Evolutionary conservation across 2,797 vertebrate genomes (phyloP), one percentile per base, ranked within the genome.

Genomic region (Podarcis siculus): DNA sequence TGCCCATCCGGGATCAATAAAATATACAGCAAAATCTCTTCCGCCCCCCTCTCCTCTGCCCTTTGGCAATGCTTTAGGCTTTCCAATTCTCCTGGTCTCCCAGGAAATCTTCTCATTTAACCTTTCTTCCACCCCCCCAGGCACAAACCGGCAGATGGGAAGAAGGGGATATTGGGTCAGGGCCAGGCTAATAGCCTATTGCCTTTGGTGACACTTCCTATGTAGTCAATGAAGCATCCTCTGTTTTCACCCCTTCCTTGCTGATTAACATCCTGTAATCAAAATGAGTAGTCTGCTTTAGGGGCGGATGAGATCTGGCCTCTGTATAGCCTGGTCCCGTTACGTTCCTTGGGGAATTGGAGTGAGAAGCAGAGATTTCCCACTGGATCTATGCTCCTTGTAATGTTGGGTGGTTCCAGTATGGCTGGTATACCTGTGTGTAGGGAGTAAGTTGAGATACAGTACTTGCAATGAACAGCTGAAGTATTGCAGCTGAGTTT

Each of bases 71-170:
- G 35, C 61, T 81, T 81, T 21, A 25, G 58, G 39, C 39, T 80
- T 39, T 61, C 45, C 23, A 45, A 13, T 87, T 39, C 27, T 32
- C 32, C 39, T 4, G 21, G 61, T 67, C 77, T 80, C 76, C 71
- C 78, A 82, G 73, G 72, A 85, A n/a, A 82, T 35, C 19, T 71
- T 72, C 71, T 78, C 67, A 49, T 82, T 86, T 77, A 90, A 86
- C 37, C 61, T 71, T 35, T 30, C 15, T 42, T 58, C 15, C 19
- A 19, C 55, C 45, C 45, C 58, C 76, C 42, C 58, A 19, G 32
- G 83, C n/a, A 25, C 55, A 85, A n/a, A 27, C 19, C 39, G 42
- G 55, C 89, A 90, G 89, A 71, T 85, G 86, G 71, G 58, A 66
- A 35, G 32, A 58, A 76, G 35, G 75, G n/a, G 13, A 49, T 27